Conservation (phyloP, 2,113 vertebrate genomes). For the Cochlearius cochlearius region DNA sequence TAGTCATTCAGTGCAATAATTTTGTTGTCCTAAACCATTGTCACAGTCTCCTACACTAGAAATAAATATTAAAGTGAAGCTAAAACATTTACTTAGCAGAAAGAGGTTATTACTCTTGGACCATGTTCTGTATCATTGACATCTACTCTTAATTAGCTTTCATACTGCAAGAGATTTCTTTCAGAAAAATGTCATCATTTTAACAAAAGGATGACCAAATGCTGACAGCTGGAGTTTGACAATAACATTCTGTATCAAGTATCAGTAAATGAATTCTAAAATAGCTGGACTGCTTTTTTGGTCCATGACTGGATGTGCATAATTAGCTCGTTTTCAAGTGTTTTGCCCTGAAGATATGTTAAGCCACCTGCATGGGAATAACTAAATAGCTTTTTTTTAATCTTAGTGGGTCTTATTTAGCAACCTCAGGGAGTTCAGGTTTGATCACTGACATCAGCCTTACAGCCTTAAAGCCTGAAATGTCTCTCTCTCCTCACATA, state of each 20-base stretch:
- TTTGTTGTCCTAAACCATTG: neutral
- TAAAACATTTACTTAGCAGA: conserved; percentile 7
- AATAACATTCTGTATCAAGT: conserved; percentile 2
- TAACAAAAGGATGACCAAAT: conserved; percentile 44
- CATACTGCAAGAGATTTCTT: neutral
- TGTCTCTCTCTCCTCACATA: neutral
- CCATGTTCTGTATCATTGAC: neutral
- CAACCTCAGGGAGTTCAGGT: neutral
- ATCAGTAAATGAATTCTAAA: conserved; percentile 39
- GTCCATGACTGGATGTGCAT: neutral
- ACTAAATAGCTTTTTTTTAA: neutral
- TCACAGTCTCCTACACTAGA: neutral
- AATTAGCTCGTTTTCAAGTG: conserved; percentile 32
- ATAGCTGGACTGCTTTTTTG: conserved; percentile 35
- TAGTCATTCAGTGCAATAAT: neutral
- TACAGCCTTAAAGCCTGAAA: neutral
- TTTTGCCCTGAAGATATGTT: conserved; percentile 1
- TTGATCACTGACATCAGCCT: neutral
- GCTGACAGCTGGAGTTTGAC: conserved; percentile 22
- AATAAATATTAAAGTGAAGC: neutral
- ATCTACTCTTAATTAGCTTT: conserved; percentile 12
- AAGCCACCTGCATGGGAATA: conserved; percentile 16
- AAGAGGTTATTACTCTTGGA: neutral
- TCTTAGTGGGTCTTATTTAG: neutral
- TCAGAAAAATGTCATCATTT: neutral